Evolutionary conservation across 2,113 vertebrate genomes (phyloP).

Genomic region (Pseudopodoces humilis): DNA sequence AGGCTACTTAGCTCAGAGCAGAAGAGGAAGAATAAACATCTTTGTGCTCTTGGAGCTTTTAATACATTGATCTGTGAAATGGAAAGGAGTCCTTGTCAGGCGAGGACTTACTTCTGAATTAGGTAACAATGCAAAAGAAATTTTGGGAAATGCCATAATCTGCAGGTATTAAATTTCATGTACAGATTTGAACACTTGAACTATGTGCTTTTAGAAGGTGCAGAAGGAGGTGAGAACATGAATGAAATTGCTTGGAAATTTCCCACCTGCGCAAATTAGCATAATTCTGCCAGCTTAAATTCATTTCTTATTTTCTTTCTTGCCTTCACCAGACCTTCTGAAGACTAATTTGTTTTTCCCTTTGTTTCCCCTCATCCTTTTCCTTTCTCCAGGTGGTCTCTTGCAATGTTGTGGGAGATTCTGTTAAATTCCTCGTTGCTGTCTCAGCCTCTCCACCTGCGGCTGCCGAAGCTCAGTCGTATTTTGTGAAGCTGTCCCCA

Average conservation of each 20-base stretch:
- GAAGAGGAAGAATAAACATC: neutral
- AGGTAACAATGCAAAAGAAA: neutral
- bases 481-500: slow-evolving; percentile 78
- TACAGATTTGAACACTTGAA: neutral
- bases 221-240: neutral
- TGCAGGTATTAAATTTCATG: neutral
- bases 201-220: neutral
- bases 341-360: neutral
- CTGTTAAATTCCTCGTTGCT: slow-evolving; percentile 79
- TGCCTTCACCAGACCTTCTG: neutral
- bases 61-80: neutral
- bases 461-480: slow-evolving; percentile 59
- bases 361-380: neutral
- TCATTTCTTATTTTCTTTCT: neutral
- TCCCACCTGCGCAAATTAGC: neutral
- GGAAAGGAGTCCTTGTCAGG: neutral
- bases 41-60: neutral
- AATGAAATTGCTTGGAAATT: neutral
- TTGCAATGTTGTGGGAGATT: slow-evolving; percentile 82
- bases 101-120: neutral
- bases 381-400: slow-evolving; percentile 76
- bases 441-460: neutral
- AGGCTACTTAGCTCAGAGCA: neutral
- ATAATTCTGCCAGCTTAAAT: neutral
- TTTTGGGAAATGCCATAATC: neutral